Percentiles rank a stretch among this genome's conserved stretches.
Evolutionary conservation across 2,113 vertebrate species (phyloP).

Genomic region (Mobula hypostoma): DNA sequence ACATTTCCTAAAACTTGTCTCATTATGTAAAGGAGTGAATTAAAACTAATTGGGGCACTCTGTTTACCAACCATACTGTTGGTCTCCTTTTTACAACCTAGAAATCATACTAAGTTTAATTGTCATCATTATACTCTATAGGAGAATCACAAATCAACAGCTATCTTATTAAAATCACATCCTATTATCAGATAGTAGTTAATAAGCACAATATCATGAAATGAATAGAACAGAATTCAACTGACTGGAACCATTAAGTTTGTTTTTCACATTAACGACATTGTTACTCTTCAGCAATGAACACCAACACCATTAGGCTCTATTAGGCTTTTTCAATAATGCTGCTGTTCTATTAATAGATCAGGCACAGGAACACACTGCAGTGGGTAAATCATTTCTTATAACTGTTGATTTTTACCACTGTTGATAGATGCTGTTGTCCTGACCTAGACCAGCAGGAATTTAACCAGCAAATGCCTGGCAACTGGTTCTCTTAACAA

Average conservation of each 20-base stretch:
- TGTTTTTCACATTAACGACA: not conserved
- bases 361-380: not conserved
- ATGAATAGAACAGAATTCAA: not conserved
- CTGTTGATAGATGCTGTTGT: not conserved
- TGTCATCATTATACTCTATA: not conserved
- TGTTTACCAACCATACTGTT: not conserved
- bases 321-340: not conserved
- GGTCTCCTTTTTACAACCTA: not conserved
- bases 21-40: not conserved
- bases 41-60: not conserved
- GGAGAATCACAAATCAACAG: conserved; percentile 19
- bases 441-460: not conserved
- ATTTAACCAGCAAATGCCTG: not conserved
- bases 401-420: conserved; percentile 1
- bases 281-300: conserved; percentile 20
- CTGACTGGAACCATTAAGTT: not conserved
- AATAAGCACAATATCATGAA: not conserved
- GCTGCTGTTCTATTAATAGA: not conserved
- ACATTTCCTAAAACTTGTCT: conserved; percentile 12
- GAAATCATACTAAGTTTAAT: not conserved
- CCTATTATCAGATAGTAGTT: not conserved
- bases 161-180: conserved; percentile 2
- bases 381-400: not conserved
- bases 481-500: not conserved
- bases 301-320: not conserved